These are phyloP conservation scores for Lemur catta DNA, from an alignment of 2,797 vertebrate species.

Conservation along the genomic window DNA sequence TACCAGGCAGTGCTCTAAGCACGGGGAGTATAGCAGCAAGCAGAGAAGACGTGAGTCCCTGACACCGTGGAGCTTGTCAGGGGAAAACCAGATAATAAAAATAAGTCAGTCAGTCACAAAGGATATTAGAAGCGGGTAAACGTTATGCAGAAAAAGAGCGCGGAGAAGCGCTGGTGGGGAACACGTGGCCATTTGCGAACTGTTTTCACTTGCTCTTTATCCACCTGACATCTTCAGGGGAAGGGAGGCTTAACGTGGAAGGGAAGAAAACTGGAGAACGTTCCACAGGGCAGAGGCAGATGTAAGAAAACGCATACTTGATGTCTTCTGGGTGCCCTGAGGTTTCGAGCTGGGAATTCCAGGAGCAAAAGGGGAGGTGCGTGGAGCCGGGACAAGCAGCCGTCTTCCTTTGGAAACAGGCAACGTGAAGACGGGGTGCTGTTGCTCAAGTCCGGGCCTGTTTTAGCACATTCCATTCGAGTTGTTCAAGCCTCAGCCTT, in stretches of 20 bases:
- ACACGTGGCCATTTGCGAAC: too few relatives aligned
- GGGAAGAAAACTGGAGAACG: neutral
- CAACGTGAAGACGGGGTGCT: neutral
- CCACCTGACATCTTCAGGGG: neutral
- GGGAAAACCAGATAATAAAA: neutral
- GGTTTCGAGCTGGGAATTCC: neutral
- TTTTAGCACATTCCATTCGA: neutral
- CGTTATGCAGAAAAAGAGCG: neutral
- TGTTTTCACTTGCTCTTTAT: neutral
- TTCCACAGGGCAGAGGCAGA: neutral
- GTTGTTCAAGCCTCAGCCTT: neutral
- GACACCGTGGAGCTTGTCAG: neutral
- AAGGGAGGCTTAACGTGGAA: neutral
- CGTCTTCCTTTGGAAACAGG: neutral
- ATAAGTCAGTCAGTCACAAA: neutral
- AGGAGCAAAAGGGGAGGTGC: neutral
- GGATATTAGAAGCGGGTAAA: neutral
- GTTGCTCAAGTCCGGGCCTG: neutral
- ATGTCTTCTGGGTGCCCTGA: neutral
- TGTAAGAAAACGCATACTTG: neutral
- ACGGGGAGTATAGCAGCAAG: neutral
- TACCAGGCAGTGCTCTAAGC: accelerated
- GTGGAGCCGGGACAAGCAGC: accelerated
- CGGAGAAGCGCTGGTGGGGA: too few relatives aligned
- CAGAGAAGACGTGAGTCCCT: too few relatives aligned